phyloP scores from a whole-genome alignment of 2,888 invertebrate species.

The Malachius bipustulatus region DNA sequence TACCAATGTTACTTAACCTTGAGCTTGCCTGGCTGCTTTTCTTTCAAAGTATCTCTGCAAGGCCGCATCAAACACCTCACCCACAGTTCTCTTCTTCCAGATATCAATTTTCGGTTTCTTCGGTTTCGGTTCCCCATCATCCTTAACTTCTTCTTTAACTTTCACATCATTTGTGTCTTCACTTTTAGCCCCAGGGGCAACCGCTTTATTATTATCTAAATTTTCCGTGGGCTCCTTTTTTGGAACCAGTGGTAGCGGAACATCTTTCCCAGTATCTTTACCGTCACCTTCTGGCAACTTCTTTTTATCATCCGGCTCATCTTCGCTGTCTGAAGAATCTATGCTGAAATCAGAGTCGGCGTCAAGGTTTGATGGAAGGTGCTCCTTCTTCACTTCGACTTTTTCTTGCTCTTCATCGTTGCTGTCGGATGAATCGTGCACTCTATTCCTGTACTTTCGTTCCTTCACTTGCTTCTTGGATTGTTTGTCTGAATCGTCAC shows the following conservation, averaged over 20 bases:
- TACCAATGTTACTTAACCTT: too few species aligned
- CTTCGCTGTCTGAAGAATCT: constrained; percentile 41
- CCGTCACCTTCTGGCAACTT: constrained; percentile 17
- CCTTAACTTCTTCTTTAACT: constrained; percentile 4
- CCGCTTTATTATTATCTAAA: background rate
- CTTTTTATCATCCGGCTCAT: constrained; percentile 17
- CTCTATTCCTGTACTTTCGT: constrained; percentile 8
- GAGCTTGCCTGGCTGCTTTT: constrained; percentile 41
- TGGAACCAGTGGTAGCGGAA: background rate
- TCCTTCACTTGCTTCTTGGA: constrained; percentile 6
- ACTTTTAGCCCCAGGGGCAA: constrained; percentile 8
- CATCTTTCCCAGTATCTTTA: constrained; percentile 14
- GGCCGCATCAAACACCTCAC: constrained; percentile 62
- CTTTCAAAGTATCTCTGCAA: constrained; percentile 63
- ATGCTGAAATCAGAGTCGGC: constrained; percentile 64
- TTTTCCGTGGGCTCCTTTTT: background rate
- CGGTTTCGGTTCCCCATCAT: constrained; percentile 15
- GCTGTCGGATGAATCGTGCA: constrained; percentile 35
- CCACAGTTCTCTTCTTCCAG: constrained; percentile 78
- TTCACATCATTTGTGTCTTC: constrained; percentile 14
- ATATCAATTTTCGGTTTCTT: constrained; percentile 49
- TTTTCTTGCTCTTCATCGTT: constrained; percentile 31
- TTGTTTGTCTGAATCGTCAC: constrained; percentile 5
- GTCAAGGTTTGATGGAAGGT: constrained; percentile 51
- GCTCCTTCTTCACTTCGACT: constrained; percentile 34